phyloP scores from a whole-genome alignment of 2,113 vertebrate genomes.

The Chamaea fasciata region DNA sequence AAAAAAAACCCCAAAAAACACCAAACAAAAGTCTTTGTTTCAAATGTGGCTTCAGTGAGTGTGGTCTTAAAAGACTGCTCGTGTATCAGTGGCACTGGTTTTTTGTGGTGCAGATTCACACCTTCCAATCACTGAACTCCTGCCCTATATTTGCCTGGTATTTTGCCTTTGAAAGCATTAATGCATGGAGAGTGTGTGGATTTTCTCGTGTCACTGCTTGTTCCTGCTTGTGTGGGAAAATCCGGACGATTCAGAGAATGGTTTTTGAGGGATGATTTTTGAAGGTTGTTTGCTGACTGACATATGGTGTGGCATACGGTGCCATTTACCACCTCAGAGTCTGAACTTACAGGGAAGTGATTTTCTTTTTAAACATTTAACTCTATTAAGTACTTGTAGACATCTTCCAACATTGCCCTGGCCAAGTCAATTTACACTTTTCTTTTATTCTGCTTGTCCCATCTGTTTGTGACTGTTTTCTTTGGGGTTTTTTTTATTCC shows the following conservation, averaged over 20 bases:
- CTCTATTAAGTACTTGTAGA: slow-evolving; percentile 25
- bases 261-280: background rate
- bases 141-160: background rate
- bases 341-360: background rate
- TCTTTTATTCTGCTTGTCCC: background rate
- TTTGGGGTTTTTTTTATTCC: background rate
- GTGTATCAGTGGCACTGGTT: rapidly evolving
- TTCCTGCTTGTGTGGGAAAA: background rate
- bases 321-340: slow-evolving; percentile 45
- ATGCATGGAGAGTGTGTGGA: rapidly evolving
- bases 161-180: background rate
- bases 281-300: slow-evolving; percentile 38
- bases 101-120: background rate
- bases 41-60: background rate
- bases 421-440: slow-evolving; percentile 28
- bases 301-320: slow-evolving; percentile 50
- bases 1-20: too few species aligned
- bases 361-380: slow-evolving; percentile 18
- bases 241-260: background rate
- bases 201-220: background rate
- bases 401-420: background rate
- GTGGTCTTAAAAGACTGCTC: background rate
- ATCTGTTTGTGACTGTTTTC: slow-evolving; percentile 3
- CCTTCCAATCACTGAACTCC: background rate
- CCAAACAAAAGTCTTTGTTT: background rate